Conservation (phyloP, 2,797 vertebrate genomes). For the Avahi laniger region DNA sequence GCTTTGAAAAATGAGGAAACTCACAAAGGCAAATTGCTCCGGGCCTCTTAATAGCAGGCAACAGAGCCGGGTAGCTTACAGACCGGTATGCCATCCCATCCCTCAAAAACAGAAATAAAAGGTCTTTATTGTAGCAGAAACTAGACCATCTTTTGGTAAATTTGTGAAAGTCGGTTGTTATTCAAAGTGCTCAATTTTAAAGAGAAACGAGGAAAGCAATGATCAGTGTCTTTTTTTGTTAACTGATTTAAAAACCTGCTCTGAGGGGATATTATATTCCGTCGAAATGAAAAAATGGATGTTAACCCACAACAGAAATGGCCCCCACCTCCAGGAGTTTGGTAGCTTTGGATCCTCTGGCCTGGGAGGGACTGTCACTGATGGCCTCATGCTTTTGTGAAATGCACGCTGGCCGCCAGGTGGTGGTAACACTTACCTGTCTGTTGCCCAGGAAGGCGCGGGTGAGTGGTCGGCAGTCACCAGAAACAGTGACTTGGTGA, state of each 20-base stretch:
- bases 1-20: background rate
- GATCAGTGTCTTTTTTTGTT: background rate
- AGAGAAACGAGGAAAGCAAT: background rate
- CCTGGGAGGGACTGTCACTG: background rate
- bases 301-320: background rate
- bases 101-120: background rate
- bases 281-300: background rate
- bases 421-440: background rate
- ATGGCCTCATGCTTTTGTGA: background rate
- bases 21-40: background rate
- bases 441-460: background rate
- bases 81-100: background rate
- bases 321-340: background rate
- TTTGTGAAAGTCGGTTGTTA: background rate
- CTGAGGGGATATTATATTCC: background rate
- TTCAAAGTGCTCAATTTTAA: slow-evolving; percentile 19
- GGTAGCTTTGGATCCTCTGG: background rate
- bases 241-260: slow-evolving; percentile 15
- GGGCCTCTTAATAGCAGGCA: background rate
- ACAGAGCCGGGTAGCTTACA: background rate
- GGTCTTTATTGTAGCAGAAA: background rate
- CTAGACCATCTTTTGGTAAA: background rate
- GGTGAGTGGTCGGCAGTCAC: background rate
- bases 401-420: background rate
- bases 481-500: background rate